These are phyloP conservation scores for Sphyrna mokarran DNA, from an alignment of 2,113 vertebrate species.

Conservation along the genomic window DNA sequence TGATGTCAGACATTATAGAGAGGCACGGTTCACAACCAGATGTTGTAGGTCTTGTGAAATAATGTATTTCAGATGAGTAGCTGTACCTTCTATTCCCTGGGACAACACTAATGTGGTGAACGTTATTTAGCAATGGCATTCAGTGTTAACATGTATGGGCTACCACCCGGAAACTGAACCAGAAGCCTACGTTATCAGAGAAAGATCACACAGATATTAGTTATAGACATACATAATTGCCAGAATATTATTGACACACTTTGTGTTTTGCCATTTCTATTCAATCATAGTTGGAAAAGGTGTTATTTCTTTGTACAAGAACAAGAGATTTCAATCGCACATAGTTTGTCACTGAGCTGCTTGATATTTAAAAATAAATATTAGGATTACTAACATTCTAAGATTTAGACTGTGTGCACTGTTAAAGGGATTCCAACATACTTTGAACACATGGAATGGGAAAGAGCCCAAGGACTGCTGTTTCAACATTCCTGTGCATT, in stretches of 20 bases:
- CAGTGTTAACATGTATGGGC: background rate
- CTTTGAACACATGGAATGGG: background rate
- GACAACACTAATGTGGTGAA: background rate
- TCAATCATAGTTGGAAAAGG: background rate
- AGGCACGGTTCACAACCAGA: background rate
- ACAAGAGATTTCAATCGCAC: background rate
- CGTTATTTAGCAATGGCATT: background rate
- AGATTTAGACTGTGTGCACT: background rate
- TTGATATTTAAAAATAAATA: background rate
- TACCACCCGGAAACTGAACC: background rate
- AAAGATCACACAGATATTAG: background rate
- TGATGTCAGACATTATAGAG: background rate
- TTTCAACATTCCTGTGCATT: conserved; percentile 23
- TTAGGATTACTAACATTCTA: background rate
- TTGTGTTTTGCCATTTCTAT: background rate
- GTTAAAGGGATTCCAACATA: background rate
- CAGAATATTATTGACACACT: background rate
- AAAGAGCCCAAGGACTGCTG: conserved; percentile 4
- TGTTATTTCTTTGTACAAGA: background rate
- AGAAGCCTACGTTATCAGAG: background rate
- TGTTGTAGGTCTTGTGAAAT: conserved; percentile 15
- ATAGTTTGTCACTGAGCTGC: background rate
- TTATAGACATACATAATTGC: background rate
- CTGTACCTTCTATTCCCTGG: background rate
- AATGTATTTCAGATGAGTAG: background rate